phyloP scores from a whole-genome alignment of 1,140 invertebrate genomes.

The Maconellicoccus hirsutus region DNA sequence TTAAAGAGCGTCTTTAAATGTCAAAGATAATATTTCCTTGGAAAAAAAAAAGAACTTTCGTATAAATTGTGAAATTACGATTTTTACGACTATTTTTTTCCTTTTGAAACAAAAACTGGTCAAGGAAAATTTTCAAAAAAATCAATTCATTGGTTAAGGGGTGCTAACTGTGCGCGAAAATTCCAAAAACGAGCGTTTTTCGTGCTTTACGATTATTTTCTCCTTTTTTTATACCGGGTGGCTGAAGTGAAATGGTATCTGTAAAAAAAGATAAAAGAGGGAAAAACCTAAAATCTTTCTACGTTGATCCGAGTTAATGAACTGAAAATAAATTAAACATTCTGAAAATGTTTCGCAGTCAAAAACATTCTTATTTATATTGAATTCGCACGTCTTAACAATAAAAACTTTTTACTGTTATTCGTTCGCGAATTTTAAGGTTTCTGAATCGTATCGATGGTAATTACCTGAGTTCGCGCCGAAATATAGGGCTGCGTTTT shows the following conservation, averaged over 20 bases:
- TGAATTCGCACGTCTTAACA: conserved; percentile 7
- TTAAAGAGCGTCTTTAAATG: background rate
- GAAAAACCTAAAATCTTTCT: background rate
- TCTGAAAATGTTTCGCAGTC: background rate
- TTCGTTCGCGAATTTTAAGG: too few relatives aligned
- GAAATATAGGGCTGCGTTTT: background rate
- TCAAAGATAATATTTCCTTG: background rate
- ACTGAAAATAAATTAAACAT: background rate
- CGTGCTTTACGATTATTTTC: background rate
- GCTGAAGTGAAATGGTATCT: too few relatives aligned
- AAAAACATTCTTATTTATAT: conserved; percentile 10
- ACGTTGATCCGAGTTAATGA: conserved; percentile 3
- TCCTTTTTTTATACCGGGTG: background rate
- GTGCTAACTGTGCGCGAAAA: background rate
- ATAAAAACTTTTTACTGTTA: background rate
- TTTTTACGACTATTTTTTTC: background rate
- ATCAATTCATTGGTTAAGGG: background rate
- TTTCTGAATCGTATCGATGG: too few relatives aligned
- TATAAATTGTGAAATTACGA: background rate
- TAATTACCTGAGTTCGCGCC: background rate
- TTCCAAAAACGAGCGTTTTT: background rate
- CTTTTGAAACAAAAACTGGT: background rate
- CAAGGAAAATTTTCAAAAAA: background rate
- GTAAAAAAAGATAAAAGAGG: background rate
- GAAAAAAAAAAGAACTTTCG: background rate